Conservation (phyloP, 2,113 vertebrate species). For the Embiotoca jacksoni region DNA sequence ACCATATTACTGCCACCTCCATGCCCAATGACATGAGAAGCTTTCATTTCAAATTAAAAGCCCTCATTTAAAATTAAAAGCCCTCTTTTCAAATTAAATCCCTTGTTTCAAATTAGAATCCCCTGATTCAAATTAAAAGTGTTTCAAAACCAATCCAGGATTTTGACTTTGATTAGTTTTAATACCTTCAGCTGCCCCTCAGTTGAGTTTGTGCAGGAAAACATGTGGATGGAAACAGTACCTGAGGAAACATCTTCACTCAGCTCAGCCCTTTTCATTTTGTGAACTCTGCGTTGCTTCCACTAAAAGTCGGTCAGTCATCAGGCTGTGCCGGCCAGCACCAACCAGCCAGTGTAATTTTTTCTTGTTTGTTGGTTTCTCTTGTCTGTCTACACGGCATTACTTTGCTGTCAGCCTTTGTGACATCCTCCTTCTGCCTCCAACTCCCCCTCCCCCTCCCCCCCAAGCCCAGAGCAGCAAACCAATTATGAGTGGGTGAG, state of each 20-base stretch:
- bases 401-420: conserved; percentile 21
- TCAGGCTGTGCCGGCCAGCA: not conserved
- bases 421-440: conserved; percentile 37
- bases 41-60: no score
- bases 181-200: no score
- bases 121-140: no score
- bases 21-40: no score
- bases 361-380: conserved; percentile 44
- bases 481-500: conserved; percentile 36
- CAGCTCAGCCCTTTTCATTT: not conserved
- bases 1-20: no score
- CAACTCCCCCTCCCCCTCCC: not conserved
- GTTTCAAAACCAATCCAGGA: no score
- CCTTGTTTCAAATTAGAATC: no score
- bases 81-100: no score
- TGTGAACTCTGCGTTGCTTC: not conserved
- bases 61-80: no score
- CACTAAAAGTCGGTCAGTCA: conserved; percentile 1
- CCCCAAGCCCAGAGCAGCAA: conserved; percentile 28
- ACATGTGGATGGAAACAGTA: not conserved
- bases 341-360: conserved; percentile 18
- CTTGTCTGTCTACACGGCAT: conserved; percentile 14
- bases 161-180: no score
- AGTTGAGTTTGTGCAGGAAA: not conserved
- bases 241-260: not conserved